Evolutionary conservation across 1,140 invertebrate species (phyloP).

Genomic region (Drosophila punjabiensis): DNA sequence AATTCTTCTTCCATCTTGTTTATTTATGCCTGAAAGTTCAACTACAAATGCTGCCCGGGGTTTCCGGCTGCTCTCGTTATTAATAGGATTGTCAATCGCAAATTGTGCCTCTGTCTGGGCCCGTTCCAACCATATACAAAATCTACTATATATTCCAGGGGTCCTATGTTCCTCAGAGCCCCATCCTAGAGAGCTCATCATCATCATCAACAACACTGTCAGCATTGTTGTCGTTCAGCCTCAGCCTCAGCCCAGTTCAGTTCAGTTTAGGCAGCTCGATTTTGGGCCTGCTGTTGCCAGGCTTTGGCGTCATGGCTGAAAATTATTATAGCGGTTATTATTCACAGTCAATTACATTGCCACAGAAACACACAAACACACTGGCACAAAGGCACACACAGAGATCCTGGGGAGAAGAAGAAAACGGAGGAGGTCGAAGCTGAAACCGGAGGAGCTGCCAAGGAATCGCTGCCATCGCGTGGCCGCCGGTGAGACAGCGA

Average conservation of each 20-base stretch:
- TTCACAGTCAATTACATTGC: conserved; percentile 84
- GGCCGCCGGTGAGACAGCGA: conserved; percentile 52
- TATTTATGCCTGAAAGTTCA: conserved; percentile 49
- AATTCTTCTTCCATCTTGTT: conserved; percentile 48
- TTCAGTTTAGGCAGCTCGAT: conserved; percentile 13
- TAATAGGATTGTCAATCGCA: conserved; percentile 84
- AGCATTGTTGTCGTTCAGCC: conserved; percentile 39
- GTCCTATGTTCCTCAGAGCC: neutral
- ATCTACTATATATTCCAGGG: conserved; percentile 10
- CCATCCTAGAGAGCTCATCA: conserved; percentile 37
- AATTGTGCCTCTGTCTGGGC: conserved; percentile 63
- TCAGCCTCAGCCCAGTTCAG: neutral
- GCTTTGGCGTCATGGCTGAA: conserved; percentile 70
- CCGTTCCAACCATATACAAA: neutral
- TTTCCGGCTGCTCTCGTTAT: conserved; percentile 63
- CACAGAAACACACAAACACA: conserved; percentile 52
- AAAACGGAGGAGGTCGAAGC: neutral
- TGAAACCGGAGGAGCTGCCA: conserved; percentile 17
- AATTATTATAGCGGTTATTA: conserved; percentile 84
- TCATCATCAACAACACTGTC: conserved; percentile 75
- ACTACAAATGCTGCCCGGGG: conserved; percentile 41
- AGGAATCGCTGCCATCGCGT: conserved; percentile 47
- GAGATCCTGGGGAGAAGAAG: neutral
- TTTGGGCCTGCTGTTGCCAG: conserved; percentile 45
- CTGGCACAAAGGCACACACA: conserved; percentile 3